Percentiles rank a stretch among this genome's conserved stretches.
Conservation (phyloP, 2,113 vertebrate species). For the Centrocercus urophasianus region DNA sequence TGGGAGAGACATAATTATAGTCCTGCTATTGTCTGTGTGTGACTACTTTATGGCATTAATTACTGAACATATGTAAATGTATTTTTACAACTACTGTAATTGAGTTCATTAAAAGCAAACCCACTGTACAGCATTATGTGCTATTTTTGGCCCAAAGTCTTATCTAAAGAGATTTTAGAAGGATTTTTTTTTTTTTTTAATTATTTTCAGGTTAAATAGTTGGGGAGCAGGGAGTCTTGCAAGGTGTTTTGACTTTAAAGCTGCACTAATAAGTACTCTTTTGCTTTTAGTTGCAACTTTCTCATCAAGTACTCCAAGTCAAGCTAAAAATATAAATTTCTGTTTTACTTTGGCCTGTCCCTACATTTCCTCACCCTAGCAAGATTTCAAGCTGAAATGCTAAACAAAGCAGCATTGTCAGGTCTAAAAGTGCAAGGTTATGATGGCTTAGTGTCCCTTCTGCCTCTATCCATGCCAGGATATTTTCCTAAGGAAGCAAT, state of each 20-base stretch:
- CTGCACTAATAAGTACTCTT: neutral
- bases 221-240: neutral
- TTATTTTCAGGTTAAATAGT: neutral
- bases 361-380: neutral
- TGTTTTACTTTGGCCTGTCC: neutral
- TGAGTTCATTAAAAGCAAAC: neutral
- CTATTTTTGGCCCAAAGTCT: neutral
- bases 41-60: slow-evolving; percentile 55
- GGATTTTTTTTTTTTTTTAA: neutral
- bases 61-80: slow-evolving; percentile 50
- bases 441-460: neutral
- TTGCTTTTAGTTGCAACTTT: neutral
- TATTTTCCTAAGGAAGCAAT: neutral
- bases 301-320: neutral
- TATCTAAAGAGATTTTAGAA: neutral
- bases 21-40: slow-evolving; percentile 41
- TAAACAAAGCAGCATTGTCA: neutral
- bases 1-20: slow-evolving; percentile 29
- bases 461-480: neutral
- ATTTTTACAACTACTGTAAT: slow-evolving; percentile 27
- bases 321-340: neutral
- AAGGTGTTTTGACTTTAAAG: neutral
- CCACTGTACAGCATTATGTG: neutral
- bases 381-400: neutral
- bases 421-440: neutral